Evolutionary conservation across 1,140 invertebrate species (phyloP), one percentile per base, ranked within the genome.

Genomic region (Macrobrachium rosenbergii): DNA sequence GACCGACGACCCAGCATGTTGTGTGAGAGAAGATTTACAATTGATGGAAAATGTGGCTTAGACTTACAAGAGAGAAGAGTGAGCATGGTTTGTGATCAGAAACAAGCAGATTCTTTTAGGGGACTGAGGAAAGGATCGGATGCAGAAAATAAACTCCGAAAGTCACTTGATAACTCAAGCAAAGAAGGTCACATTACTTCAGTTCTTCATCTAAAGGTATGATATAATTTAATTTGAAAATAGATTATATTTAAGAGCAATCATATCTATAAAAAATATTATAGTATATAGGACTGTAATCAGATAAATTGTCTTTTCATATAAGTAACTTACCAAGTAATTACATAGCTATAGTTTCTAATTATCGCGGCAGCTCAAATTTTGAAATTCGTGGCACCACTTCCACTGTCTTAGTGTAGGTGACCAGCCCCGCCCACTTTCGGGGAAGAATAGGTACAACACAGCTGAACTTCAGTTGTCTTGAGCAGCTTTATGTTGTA

Each of bases 161-260:
- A 83, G 12, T 79, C 81, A 12, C 14, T 73, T 72, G 87, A 84
- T 58, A 28, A 64, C 12, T 23, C 62, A 69, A 81, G 59, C 28
- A 64, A 64, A 23, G 52, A 81, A 23, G 23, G 23, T 12, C 59
- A 21, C n/a, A 19, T 21, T 14, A 81, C 82, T 14, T 88, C 86
- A 67, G 81, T 88, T 37, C 80, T 88, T 45, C 86, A 88, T 78
- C 80, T 88, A 2, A 88, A 88, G 86, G 86, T 82, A 73, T 52
- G 64, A 11, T 21, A 69, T 52, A 52, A 8, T 52, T 52, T 52
- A 52, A 52, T 52, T 37, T 12, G 12, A 52, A 52, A 52, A 8
- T 12, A 10, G 0, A 0, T 72, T 43, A 72, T 3, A 72, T 72
- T 5, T 43, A 72, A 72, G 11, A 72, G 6, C 8, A 28, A 28